Conservation (phyloP, 2,888 invertebrate genomes). For the Mimas tiliae region DNA sequence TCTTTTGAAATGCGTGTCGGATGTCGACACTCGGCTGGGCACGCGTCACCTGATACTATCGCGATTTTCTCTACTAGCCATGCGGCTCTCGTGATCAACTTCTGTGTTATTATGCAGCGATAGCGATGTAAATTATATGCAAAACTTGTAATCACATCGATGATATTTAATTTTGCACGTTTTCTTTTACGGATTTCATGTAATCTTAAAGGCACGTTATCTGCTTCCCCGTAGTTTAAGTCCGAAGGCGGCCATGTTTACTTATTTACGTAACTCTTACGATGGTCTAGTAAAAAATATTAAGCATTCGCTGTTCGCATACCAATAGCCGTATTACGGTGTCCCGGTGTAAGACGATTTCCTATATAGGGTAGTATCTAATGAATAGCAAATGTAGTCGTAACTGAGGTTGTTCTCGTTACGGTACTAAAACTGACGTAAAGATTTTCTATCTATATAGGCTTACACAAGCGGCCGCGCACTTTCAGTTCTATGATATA, state of each 20-base stretch:
- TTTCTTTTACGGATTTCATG: neutral
- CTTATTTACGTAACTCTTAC: constrained; percentile 62
- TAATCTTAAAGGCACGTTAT: neutral
- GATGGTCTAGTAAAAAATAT: constrained; percentile 55
- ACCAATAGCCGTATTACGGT: constrained; percentile 61
- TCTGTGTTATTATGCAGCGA: constrained; percentile 25
- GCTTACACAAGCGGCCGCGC: constrained; percentile 19
- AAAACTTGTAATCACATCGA: constrained; percentile 11
- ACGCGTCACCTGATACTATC: constrained; percentile 64
- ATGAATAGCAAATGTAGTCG: constrained; percentile 73
- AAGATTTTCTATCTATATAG: constrained; percentile 16
- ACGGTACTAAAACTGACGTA: constrained; percentile 42
- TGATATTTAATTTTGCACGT: no score
- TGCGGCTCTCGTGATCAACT: constrained; percentile 26
- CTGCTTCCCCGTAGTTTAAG: neutral
- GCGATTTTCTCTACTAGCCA: constrained; percentile 26
- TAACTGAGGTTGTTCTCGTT: constrained; percentile 60
- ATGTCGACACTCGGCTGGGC: constrained; percentile 57
- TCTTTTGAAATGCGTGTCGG: constrained; percentile 73
- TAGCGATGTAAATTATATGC: constrained; percentile 14
- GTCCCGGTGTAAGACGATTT: constrained; percentile 57
- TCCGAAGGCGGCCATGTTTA: constrained; percentile 30
- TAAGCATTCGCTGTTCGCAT: constrained; percentile 50
- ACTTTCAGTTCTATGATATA: constrained; percentile 15
- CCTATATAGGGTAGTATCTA: constrained; percentile 71